Evolutionary conservation across 2,888 invertebrate species (phyloP), one percentile per base, ranked within the genome.

Genomic region (Salticus scenicus): DNA sequence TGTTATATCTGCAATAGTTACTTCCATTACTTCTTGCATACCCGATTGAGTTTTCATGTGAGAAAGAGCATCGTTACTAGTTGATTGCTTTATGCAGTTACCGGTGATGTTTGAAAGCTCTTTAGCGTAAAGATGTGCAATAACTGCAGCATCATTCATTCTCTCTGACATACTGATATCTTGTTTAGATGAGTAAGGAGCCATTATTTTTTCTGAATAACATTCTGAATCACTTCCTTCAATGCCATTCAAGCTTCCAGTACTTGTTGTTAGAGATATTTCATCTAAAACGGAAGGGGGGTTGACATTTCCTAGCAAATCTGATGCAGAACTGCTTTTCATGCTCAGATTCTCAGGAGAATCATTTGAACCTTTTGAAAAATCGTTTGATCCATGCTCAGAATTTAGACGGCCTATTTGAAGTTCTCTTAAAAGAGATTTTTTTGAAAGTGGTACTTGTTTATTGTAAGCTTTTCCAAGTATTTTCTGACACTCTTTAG

Each of bases 261-360:
- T 67, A 87, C 95, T 0, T 93, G 95, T 1, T 0, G 85, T 85
- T 8, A 84, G 30, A 0, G 87, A 81, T n/a, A 87, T 71, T 51
- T 95, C 95, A 37, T 87, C 78, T 92, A 96, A 93, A 73, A 94
- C 93, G 0, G 96, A 96, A 0, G 96, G 96, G 0, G 96, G 96
- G 88, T 94, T 94, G 1, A 95, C 93, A 74, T 94, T 93, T 89
- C 96, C 96, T 80, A 96, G 42, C 4, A 94, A 93, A 91, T 96
- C 96, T 0, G 95, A 96, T 28, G 94, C 94, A 81, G 96, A 94
- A 90, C 96, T 96, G 76, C 96, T 96, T n/a, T 95, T 92, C 94
- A 96, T 95, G 88, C 96, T 83, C 17, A 76, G 17, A 30, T 76
- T 96, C 87, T 94, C 94, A 88, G 42, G 57, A 31, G 83, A 84